These are phyloP conservation scores for Unio pictorum DNA, from an alignment of 2,888 invertebrate genomes.

Conservation along the genomic window DNA sequence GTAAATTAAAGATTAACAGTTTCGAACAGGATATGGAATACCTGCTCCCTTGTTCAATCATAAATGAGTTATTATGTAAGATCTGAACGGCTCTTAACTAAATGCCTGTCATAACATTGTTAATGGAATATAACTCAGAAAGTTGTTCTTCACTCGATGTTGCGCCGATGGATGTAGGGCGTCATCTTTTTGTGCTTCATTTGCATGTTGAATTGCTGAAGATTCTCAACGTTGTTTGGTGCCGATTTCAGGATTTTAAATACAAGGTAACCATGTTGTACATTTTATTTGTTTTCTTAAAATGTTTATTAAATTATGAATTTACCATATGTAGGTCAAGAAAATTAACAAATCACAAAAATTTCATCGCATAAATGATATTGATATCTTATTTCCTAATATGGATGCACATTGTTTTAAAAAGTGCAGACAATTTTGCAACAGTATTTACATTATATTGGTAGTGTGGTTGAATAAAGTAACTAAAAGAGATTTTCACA, in stretches of 20 bases:
- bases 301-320: too few relatives aligned
- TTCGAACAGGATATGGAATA: too few relatives aligned
- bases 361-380: neutral
- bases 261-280: conserved; percentile 52
- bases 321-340: too few relatives aligned
- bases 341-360: neutral
- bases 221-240: conserved; percentile 66
- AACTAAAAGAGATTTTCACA: too few relatives aligned
- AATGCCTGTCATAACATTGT: too few relatives aligned
- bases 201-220: conserved; percentile 65
- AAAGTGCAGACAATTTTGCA: neutral
- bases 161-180: conserved; percentile 56
- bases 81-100: too few relatives aligned
- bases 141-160: conserved; percentile 25
- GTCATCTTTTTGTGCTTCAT: conserved; percentile 60
- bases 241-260: conserved; percentile 62
- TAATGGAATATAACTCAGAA: too few relatives aligned
- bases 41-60: too few relatives aligned
- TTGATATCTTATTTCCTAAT: neutral
- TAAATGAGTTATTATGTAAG: too few relatives aligned
- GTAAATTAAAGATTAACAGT: too few relatives aligned
- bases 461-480: too few relatives aligned
- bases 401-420: neutral
- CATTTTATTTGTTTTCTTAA: neutral
- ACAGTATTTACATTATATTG: too few relatives aligned